Conservation (phyloP, 2,888 invertebrate species). For the Eilema caniola region DNA sequence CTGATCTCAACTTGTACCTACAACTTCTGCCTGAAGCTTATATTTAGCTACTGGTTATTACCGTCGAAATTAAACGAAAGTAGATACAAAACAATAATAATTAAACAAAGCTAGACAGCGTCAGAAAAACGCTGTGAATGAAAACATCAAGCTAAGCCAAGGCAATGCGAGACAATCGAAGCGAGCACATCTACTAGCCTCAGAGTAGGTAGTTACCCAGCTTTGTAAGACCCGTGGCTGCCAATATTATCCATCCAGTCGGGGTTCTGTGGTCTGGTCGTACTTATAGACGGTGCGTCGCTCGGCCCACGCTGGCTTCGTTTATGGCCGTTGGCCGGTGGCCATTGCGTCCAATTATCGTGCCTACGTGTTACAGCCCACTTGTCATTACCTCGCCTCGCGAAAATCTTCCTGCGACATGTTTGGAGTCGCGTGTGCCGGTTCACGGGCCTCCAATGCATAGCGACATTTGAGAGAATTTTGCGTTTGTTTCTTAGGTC, state of each 20-base stretch:
- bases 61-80: conserved; percentile 66
- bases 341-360: conserved; percentile 83
- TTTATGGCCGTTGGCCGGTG: conserved; percentile 79
- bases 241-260: conserved; percentile 21
- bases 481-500: conserved; percentile 33
- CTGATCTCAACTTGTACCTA: conserved; percentile 22
- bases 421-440: conserved; percentile 58
- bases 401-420: conserved; percentile 78
- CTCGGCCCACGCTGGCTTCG: conserved; percentile 77
- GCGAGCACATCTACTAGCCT: conserved; percentile 65
- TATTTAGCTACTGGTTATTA: conserved; percentile 19
- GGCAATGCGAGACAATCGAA: conserved; percentile 70
- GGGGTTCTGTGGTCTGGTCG: conserved; percentile 60
- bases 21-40: conserved; percentile 30
- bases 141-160: conserved; percentile 73
- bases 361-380: conserved; percentile 83
- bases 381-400: conserved; percentile 78
- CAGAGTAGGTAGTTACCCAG: conserved; percentile 56
- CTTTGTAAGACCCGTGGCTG: conserved; percentile 51
- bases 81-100: conserved; percentile 61
- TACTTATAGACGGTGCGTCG: conserved; percentile 76
- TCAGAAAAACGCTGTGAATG: conserved; percentile 81
- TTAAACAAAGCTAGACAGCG: conserved; percentile 60
- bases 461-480: conserved; percentile 45
- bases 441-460: conserved; percentile 31